phyloP scores from a whole-genome alignment of 2,797 vertebrate species.

The Nannoperca obscura region DNA sequence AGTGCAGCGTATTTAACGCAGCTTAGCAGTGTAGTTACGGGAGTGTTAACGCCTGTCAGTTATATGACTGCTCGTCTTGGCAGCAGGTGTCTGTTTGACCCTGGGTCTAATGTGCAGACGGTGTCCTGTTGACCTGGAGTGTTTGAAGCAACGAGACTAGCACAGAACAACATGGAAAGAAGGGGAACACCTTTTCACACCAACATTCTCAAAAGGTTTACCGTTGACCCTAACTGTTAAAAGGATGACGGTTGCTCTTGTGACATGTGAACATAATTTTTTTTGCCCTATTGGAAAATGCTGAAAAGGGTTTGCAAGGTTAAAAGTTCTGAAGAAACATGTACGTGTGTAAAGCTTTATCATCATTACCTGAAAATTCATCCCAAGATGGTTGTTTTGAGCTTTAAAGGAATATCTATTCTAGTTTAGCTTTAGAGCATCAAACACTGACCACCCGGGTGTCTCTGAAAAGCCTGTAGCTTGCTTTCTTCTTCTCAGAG shows the following conservation, averaged over 20 bases:
- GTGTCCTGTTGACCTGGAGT: conserved; percentile 68
- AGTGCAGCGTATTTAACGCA: conserved; percentile 79
- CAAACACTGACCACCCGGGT: background rate
- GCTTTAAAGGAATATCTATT: background rate
- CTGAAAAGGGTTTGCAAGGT: background rate
- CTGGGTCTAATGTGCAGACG: conserved; percentile 60
- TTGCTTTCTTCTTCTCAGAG: background rate
- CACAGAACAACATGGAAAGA: conserved; percentile 41
- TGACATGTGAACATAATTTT: conserved; percentile 14
- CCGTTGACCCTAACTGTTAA: conserved; percentile 38
- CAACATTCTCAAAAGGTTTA: conserved; percentile 51
- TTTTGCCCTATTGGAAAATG: background rate
- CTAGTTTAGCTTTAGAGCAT: background rate
- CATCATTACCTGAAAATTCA: background rate
- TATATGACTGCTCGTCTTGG: conserved; percentile 63
- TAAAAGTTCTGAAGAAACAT: background rate
- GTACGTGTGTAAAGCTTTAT: background rate
- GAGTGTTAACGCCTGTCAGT: conserved; percentile 84
- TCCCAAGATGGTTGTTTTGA: background rate
- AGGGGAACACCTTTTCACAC: conserved; percentile 46
- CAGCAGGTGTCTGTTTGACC: conserved; percentile 78
- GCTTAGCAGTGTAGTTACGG: conserved; percentile 79
- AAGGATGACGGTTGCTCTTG: conserved; percentile 34
- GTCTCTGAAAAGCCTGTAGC: conserved; percentile 6
- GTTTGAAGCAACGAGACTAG: conserved; percentile 35